Evolutionary conservation across 2,888 invertebrate species (phyloP).

Genomic region (Aphidius colemani): DNA sequence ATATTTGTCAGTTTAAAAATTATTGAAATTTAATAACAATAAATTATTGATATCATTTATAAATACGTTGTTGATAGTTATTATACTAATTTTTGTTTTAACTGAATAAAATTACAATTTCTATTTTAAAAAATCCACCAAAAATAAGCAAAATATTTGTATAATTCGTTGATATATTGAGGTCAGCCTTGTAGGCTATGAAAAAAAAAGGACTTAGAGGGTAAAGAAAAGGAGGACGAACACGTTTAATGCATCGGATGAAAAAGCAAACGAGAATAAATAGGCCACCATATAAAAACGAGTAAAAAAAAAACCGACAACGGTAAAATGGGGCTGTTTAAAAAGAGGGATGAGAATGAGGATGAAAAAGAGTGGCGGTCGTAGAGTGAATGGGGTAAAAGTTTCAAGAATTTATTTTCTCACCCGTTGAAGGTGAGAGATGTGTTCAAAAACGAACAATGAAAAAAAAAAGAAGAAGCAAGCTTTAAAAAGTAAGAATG

Average conservation of each 20-base stretch:
- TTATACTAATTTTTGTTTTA: too few relatives aligned
- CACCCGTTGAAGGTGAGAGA: not conserved
- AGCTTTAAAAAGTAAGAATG: slow-evolving; percentile 14
- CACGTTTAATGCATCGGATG: slow-evolving; percentile 14
- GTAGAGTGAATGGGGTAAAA: slow-evolving; percentile 5
- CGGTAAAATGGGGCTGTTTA: not conserved
- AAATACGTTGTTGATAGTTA: too few relatives aligned
- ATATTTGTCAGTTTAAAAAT: not conserved
- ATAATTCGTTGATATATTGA: slow-evolving; percentile 10
- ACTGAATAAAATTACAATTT: too few relatives aligned
- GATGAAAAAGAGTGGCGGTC: too few relatives aligned
- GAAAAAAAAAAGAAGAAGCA: not conserved
- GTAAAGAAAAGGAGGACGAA: not conserved
- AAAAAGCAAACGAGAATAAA: slow-evolving; percentile 15
- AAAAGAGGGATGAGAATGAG: too few relatives aligned
- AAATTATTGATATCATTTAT: too few relatives aligned
- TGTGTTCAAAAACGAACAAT: slow-evolving; percentile 15
- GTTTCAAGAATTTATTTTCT: slow-evolving; percentile 16
- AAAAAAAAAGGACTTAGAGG: not conserved
- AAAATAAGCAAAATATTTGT: too few relatives aligned
- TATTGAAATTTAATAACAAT: not conserved
- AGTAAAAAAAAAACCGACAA: not conserved
- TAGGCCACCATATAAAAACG: slow-evolving; percentile 7
- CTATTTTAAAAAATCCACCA: too few relatives aligned
- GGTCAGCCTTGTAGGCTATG: not conserved